Conservation (phyloP, 1,140 invertebrate genomes). For the Octopus bimaculoides region DNA sequence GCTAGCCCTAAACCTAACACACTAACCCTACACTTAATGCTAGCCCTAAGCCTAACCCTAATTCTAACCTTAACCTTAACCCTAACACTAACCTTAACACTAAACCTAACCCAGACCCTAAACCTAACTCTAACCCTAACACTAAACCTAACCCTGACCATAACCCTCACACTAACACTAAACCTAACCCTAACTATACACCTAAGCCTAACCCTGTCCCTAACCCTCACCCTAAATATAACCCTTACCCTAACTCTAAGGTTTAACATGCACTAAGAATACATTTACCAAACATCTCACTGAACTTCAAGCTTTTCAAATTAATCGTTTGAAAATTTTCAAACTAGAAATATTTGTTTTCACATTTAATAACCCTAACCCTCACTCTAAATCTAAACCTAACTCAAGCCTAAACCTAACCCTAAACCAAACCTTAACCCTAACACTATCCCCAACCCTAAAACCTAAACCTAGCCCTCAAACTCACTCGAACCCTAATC, state of each 20-base stretch:
- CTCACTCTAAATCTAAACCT: no score
- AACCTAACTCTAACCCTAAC: background rate
- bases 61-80: background rate
- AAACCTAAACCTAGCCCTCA: no score
- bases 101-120: background rate
- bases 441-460: no score
- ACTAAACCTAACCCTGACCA: background rate
- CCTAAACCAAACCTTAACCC: no score
- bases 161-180: background rate
- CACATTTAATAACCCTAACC: no score
- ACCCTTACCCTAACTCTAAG: background rate
- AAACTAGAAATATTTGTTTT: no score
- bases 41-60: background rate
- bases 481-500: no score
- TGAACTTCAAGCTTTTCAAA: no score
- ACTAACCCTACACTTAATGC: background rate
- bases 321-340: no score
- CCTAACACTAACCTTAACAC: background rate
- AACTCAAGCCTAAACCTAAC: no score
- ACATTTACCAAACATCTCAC: no score
- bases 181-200: background rate
- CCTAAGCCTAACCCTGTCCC: background rate
- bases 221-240: background rate
- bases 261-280: no score
- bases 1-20: background rate